Percentiles rank a stretch among this genome's conserved stretches.
Conservation (phyloP, 2,888 invertebrate genomes). For the Ochropleura leucogaster region DNA sequence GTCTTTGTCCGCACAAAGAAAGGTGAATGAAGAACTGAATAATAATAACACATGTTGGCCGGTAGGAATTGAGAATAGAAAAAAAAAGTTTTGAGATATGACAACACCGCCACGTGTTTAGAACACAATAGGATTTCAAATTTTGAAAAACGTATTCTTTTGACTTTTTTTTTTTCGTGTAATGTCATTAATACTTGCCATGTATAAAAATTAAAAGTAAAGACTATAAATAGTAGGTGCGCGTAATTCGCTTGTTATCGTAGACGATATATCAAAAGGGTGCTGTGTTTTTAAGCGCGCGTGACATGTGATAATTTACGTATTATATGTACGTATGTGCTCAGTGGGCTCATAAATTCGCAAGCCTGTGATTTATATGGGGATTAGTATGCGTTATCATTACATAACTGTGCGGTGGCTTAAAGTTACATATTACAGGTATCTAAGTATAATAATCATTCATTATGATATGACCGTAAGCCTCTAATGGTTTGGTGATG, state of each 20-base stretch:
- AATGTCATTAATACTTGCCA: slow-evolving; percentile 56
- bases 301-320: slow-evolving; percentile 82
- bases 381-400: slow-evolving; percentile 85
- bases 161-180: slow-evolving; percentile 68
- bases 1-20: slow-evolving; percentile 84
- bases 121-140: slow-evolving; percentile 77
- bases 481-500: slow-evolving; percentile 37
- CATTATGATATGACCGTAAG: slow-evolving; percentile 46
- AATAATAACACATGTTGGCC: slow-evolving; percentile 86
- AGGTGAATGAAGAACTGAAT: slow-evolving; percentile 87
- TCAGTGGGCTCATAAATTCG: slow-evolving; percentile 86
- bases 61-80: slow-evolving; percentile 78
- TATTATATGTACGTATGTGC: slow-evolving; percentile 79
- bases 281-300: slow-evolving; percentile 76
- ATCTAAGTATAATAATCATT: slow-evolving; percentile 57
- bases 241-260: slow-evolving; percentile 64
- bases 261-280: slow-evolving; percentile 70
- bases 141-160: slow-evolving; percentile 76
- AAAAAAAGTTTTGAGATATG: slow-evolving; percentile 83
- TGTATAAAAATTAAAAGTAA: slow-evolving; percentile 47
- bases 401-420: slow-evolving; percentile 69
- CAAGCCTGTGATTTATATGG: slow-evolving; percentile 84
- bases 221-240: slow-evolving; percentile 56
- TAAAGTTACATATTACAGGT: slow-evolving; percentile 57
- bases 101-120: slow-evolving; percentile 87